Evolutionary conservation across 1,140 invertebrate genomes (phyloP).

Genomic region (Diachasmimorpha longicaudata): DNA sequence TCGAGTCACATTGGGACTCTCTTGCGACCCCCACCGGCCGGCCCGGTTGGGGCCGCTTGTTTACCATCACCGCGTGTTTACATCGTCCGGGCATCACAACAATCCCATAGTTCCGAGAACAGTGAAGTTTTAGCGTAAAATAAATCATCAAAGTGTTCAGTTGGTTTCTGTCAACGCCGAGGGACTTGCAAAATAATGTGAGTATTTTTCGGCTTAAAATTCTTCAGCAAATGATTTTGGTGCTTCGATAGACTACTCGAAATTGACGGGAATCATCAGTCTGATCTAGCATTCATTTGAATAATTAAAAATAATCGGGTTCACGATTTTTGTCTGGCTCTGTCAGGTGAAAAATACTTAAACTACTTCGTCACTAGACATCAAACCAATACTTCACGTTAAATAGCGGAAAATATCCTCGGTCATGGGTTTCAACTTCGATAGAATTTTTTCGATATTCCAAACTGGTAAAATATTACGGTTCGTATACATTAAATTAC

Average conservation of each 20-base stretch:
- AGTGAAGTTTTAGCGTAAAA: not conserved
- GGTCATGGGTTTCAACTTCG: not conserved
- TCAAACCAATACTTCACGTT: not conserved
- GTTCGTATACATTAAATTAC: slow-evolving; percentile 18
- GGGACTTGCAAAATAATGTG: slow-evolving; percentile 32
- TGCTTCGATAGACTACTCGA: slow-evolving; percentile 61
- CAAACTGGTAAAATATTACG: slow-evolving; percentile 7
- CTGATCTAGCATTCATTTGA: not conserved
- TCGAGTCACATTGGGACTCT: slow-evolving; percentile 36
- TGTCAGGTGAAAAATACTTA: not conserved
- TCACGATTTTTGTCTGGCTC: not conserved
- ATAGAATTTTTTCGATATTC: not conserved
- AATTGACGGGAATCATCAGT: slow-evolving; percentile 37
- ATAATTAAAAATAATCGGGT: no score
- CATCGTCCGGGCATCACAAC: not conserved
- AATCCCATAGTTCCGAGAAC: not conserved
- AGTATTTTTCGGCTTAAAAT: slow-evolving; percentile 53
- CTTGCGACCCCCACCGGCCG: slow-evolving; percentile 34
- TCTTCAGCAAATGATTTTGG: slow-evolving; percentile 50
- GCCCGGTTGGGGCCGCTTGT: slow-evolving; percentile 37
- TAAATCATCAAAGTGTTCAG: slow-evolving; percentile 28
- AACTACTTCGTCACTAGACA: no score
- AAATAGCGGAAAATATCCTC: not conserved
- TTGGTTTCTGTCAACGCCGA: slow-evolving; percentile 42
- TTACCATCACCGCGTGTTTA: not conserved